A percentile compares a stretch with the other conserved stretches of the same genome.
These are phyloP conservation scores for Hippocampus zosterae DNA, from an alignment of 2,113 vertebrate genomes.

Conservation along the genomic window DNA sequence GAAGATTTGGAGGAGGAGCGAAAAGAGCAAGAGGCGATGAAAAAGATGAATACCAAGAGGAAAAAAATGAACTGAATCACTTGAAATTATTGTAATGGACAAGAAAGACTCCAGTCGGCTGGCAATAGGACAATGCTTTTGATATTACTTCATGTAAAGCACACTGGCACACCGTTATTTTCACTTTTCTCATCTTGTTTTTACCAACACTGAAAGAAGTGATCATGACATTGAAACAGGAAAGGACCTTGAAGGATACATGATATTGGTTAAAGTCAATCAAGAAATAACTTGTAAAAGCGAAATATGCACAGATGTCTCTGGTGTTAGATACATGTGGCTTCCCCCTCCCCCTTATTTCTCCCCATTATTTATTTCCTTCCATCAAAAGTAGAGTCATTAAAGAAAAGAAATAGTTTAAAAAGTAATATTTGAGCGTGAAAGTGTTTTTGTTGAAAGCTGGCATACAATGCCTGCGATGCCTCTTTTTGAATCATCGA, in stretches of 20 bases:
- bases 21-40: slow-evolving; percentile 81
- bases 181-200: slow-evolving; percentile 25
- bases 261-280: neutral
- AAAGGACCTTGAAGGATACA: neutral
- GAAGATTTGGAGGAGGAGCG: slow-evolving; percentile 87
- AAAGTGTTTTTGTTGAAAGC: slow-evolving; percentile 24
- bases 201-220: slow-evolving; percentile 12
- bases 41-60: slow-evolving; percentile 75
- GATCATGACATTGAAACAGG: slow-evolving; percentile 31
- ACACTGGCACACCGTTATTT: slow-evolving; percentile 24
- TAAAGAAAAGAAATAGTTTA: slow-evolving; percentile 23
- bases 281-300: neutral
- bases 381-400: slow-evolving; percentile 30
- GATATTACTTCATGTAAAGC: neutral
- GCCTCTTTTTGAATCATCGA: slow-evolving; percentile 24
- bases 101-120: neutral
- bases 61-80: slow-evolving; percentile 70
- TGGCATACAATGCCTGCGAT: slow-evolving; percentile 21
- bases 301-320: slow-evolving; percentile 30
- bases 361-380: slow-evolving; percentile 60
- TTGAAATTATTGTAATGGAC: neutral
- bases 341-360: slow-evolving; percentile 1
- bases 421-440: slow-evolving; percentile 13
- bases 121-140: neutral
- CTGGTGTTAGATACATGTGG: neutral